Conservation (phyloP, 1,140 invertebrate genomes). For the Rhynchophorus ferrugineus region DNA sequence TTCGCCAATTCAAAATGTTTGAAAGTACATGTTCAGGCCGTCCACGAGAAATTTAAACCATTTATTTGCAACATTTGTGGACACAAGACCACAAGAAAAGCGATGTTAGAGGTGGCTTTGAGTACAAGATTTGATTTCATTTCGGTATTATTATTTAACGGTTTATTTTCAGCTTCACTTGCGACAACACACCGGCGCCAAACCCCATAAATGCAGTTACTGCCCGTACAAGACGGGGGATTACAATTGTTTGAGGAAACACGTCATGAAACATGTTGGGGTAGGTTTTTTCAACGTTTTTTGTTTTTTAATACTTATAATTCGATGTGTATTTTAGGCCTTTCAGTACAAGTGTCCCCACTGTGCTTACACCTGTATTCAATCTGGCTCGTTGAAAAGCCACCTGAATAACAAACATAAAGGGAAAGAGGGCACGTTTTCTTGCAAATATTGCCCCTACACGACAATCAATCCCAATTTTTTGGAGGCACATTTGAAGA, state of each 20-base stretch:
- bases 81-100: slow-evolving; percentile 60
- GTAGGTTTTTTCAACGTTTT: slow-evolving; percentile 31
- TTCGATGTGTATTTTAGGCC: slow-evolving; percentile 29
- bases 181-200: slow-evolving; percentile 66
- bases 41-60: slow-evolving; percentile 69
- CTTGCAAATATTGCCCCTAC: slow-evolving; percentile 51
- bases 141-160: background rate
- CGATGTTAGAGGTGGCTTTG: slow-evolving; percentile 53
- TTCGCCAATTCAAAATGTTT: slow-evolving; percentile 70
- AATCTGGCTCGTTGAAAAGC: slow-evolving; percentile 58
- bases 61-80: slow-evolving; percentile 71
- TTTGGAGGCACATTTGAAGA: slow-evolving; percentile 48
- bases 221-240: slow-evolving; percentile 65
- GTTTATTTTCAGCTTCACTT: slow-evolving; percentile 43
- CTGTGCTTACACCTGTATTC: slow-evolving; percentile 62
- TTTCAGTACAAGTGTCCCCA: slow-evolving; percentile 55
- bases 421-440: slow-evolving; percentile 46
- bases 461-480: slow-evolving; percentile 52
- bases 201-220: slow-evolving; percentile 58
- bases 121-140: background rate
- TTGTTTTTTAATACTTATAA: slow-evolving; percentile 7
- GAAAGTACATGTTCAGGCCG: slow-evolving; percentile 66
- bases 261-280: slow-evolving; percentile 69
- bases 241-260: slow-evolving; percentile 64
- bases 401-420: slow-evolving; percentile 61